Evolutionary conservation across 1,140 invertebrate species (phyloP), one percentile per base, ranked within the genome.

Genomic region (Drosophila tani): DNA sequence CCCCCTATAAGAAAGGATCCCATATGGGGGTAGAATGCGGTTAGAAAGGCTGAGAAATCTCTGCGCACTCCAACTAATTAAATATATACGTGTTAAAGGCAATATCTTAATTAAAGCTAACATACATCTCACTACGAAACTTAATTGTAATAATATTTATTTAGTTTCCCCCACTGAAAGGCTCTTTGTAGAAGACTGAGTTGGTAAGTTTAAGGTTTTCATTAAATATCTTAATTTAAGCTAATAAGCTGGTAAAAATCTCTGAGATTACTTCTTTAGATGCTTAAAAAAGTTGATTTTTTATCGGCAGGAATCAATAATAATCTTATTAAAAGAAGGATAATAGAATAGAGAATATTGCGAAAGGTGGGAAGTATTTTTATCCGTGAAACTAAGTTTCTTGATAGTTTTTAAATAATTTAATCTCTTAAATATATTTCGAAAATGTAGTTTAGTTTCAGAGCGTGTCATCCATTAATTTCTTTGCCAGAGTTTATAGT

Each of bases 21-120:
- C 68, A 56, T 40, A 46, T 73, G 53, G 38, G 45, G 38, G 7
- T 35, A 45, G 45, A 60, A 55, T 63, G 17, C 8, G 47, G 67
- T 68, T 51, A 66, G 66, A 50, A 74, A 49, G 68, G 11, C 56
- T 60, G 69, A 73, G 56, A 73, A 51, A 43, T 45, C 29, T 60
- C 67, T 46, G 67, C 41, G 49, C 49, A 63, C 60, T 63, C 49
- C 50, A 63, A 63, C 60, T 56, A 63, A 41, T 53, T 53, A 40
- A 55, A 29, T 43, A 68, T 51, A n/a, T 67, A 45, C 63, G n/a
- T n/a, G 15, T 62, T 65, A 68, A n/a, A 35, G 6, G 45, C 17
- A 40, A 38, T 24, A 67, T 68, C 67, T 70, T 68, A 70, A 14
- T 45, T 27, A 55, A 63, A 63, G n/a, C 67, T 70, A 68, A 35